phyloP scores from a whole-genome alignment of 2,113 vertebrate species.

The Lophotis ruficrista region DNA sequence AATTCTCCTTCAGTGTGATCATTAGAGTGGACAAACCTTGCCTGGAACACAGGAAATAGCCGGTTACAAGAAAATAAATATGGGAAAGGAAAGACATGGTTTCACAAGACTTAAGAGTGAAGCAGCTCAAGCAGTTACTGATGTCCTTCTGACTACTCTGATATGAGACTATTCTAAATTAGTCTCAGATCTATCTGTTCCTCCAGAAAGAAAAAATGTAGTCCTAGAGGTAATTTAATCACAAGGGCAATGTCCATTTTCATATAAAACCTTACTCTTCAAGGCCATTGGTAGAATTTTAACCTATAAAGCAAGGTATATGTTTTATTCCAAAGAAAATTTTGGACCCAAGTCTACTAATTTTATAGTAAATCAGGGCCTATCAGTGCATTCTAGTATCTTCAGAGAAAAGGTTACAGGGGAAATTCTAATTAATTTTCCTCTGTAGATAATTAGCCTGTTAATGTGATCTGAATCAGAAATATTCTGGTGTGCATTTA shows the following conservation, averaged over 20 bases:
- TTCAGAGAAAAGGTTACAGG: background rate
- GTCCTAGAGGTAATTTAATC: background rate
- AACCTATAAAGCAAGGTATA: background rate
- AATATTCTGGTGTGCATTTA: background rate
- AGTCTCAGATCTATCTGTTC: background rate
- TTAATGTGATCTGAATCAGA: background rate
- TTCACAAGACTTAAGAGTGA: background rate
- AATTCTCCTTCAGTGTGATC: background rate
- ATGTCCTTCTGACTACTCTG: background rate
- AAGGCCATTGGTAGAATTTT: background rate
- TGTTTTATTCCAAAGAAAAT: background rate
- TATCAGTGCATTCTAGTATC: background rate
- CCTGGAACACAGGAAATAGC: background rate
- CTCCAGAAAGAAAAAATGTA: background rate
- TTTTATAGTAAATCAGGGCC: background rate
- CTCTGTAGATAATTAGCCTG: background rate
- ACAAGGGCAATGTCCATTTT: background rate
- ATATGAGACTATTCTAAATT: background rate
- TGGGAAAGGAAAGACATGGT: background rate
- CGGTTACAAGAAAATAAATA: background rate
- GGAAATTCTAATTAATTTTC: slow-evolving; percentile 29
- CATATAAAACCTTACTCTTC: background rate
- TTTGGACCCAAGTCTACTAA: background rate
- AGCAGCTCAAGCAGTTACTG: background rate
- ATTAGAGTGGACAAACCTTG: background rate